phyloP scores from a whole-genome alignment of 2,113 vertebrate species.

The Colossoma macropomum region DNA sequence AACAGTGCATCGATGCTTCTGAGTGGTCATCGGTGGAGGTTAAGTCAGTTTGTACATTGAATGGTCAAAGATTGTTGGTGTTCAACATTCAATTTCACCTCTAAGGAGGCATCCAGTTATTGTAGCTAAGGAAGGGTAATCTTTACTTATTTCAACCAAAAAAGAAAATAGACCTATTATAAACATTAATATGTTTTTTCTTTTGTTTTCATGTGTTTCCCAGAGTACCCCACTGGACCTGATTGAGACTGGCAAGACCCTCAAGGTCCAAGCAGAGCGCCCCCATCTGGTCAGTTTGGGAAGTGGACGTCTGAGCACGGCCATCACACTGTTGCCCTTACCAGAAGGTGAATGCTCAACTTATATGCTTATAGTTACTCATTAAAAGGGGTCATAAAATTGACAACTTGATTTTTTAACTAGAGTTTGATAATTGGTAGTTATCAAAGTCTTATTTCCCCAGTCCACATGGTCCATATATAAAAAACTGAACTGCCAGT shows the following conservation, averaged over 20 bases:
- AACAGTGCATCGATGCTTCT: neutral
- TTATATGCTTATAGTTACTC: no score
- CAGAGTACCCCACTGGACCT: conserved; percentile 91
- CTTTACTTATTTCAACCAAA: no score
- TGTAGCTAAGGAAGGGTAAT: neutral
- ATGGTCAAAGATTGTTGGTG: neutral
- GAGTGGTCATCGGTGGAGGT: neutral
- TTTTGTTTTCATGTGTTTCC: neutral
- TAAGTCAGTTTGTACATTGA: neutral
- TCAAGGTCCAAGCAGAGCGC: conserved; percentile 93
- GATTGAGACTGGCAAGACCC: conserved; percentile 89
- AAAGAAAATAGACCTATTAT: neutral
- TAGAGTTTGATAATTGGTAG: no score
- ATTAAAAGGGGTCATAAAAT: no score
- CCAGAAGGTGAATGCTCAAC: conserved; percentile 83
- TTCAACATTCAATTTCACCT: neutral
- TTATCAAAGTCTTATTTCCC: no score
- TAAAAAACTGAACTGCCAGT: no score
- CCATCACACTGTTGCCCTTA: conserved; percentile 92
- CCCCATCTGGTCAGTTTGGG: conserved; percentile 95
- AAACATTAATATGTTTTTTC: neutral
- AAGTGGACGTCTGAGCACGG: conserved; percentile 93
- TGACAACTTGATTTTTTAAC: no score
- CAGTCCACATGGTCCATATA: no score
- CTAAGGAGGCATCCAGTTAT: neutral